These are phyloP conservation scores for Parasteatoda tepidariorum DNA, from an alignment of 1,140 invertebrate species.

Conservation along the genomic window DNA sequence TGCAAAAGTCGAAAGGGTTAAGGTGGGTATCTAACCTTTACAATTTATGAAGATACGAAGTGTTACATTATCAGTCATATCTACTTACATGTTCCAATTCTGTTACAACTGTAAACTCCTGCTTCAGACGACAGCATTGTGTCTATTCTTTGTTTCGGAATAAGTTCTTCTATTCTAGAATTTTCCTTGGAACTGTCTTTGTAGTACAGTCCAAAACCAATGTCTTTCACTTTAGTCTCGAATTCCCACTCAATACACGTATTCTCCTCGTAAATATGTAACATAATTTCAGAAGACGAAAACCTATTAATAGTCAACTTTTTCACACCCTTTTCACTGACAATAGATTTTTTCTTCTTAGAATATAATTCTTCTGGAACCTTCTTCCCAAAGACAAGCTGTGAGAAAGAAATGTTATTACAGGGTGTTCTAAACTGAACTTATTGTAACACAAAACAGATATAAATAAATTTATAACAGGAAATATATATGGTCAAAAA, in stretches of 20 bases:
- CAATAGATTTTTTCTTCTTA: not conserved
- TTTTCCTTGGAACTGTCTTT: not conserved
- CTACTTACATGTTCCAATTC: constrained; percentile 15
- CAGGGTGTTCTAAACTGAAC: no score
- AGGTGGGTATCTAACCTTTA: no score
- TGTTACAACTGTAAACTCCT: constrained; percentile 19
- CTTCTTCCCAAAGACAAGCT: not conserved
- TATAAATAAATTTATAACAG: no score
- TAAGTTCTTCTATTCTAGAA: not conserved
- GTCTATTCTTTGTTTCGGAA: constrained; percentile 23
- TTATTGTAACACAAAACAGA: no score
- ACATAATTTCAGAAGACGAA: not conserved
- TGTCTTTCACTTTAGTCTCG: constrained; percentile 6
- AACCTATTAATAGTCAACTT: not conserved
- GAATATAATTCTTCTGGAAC: not conserved
- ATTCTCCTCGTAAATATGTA: not conserved
- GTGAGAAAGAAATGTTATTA: no score
- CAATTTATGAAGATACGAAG: no score
- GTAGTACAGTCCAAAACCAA: not conserved
- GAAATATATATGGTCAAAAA: no score
- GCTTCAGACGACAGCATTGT: not conserved
- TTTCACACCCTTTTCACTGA: not conserved
- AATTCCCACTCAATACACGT: not conserved
- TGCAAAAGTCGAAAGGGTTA: no score
- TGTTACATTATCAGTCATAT: no score